phyloP scores from a whole-genome alignment of 2,888 invertebrate genomes.

The Aphidoletes aphidimyza region DNA sequence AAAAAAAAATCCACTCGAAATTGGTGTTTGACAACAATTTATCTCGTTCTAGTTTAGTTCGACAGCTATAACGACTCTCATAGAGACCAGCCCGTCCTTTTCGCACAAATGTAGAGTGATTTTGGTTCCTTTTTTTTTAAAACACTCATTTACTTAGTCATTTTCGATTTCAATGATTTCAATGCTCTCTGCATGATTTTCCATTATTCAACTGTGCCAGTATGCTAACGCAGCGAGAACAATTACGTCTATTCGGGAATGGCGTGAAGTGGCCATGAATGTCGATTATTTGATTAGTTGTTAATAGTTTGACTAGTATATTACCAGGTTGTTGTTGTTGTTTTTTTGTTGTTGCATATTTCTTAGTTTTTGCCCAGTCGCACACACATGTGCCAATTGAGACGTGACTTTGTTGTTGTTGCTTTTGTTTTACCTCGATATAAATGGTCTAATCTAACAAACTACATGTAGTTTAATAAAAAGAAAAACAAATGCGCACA shows the following conservation, averaged over 20 bases:
- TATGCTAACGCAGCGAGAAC: background rate
- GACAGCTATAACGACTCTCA: constrained; percentile 12
- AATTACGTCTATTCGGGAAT: background rate
- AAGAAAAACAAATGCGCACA: background rate
- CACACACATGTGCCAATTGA: background rate
- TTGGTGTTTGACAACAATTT: too few relatives aligned
- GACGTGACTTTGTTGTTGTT: constrained; percentile 17
- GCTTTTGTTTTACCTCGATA: too few relatives aligned
- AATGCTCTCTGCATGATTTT: background rate
- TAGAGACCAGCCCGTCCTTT: too few relatives aligned
- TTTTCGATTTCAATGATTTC: too few relatives aligned
- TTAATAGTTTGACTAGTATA: background rate
- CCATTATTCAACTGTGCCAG: too few relatives aligned
- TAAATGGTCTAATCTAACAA: too few relatives aligned
- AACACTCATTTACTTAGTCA: too few relatives aligned
- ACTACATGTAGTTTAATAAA: too few relatives aligned
- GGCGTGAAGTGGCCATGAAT: constrained; percentile 42
- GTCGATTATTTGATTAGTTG: constrained; percentile 45
- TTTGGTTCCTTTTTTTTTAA: too few relatives aligned
- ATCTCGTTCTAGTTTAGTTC: too few relatives aligned
- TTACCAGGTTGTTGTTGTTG: background rate
- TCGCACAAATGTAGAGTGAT: too few relatives aligned
- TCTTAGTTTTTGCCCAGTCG: background rate
- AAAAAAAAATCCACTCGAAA: too few relatives aligned
- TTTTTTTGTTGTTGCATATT: background rate